Evolutionary conservation across 2,113 vertebrate genomes (phyloP).

Genomic region (Nematolebias whitei): DNA sequence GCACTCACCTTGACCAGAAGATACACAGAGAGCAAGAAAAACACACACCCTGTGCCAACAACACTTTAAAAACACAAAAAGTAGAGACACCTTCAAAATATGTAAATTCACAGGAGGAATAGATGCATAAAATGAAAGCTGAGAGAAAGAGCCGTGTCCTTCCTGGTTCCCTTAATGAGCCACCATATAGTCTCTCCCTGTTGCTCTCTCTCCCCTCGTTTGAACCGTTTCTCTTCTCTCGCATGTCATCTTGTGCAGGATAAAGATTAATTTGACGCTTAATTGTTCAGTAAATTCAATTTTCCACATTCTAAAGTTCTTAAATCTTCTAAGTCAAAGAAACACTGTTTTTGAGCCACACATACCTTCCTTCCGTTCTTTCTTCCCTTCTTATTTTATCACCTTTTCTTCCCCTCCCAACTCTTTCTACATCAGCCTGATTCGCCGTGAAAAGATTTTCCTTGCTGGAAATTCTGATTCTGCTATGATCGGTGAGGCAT

Average conservation of each 20-base stretch:
- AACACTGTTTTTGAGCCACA: conserved; percentile 90
- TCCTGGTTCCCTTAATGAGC: conserved; percentile 93
- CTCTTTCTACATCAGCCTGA: conserved; percentile 93
- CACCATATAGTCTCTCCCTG: conserved; percentile 87
- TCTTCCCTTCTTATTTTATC: conserved; percentile 17
- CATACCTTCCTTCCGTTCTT: conserved; percentile 79
- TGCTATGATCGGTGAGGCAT: conserved; percentile 99
- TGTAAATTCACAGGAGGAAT: conserved; percentile 43
- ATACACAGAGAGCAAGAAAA: conserved; percentile 27
- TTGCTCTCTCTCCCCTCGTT: conserved; percentile 62
- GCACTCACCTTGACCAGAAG: conserved; percentile 50
- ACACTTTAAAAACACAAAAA: conserved; percentile 16
- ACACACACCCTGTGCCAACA: conserved; percentile 47
- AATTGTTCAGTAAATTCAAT: conserved; percentile 99
- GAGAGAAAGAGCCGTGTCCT: conserved; percentile 60
- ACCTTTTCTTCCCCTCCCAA: conserved; percentile 31
- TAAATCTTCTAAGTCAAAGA: conserved; percentile 91
- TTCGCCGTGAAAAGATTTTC: conserved; percentile 99
- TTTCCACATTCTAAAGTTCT: conserved; percentile 98
- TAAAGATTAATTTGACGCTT: conserved; percentile 97
- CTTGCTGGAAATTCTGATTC: conserved; percentile 99
- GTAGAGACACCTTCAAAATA: conserved; percentile 31
- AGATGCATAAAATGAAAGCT: conserved; percentile 53
- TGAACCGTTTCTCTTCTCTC: conserved; percentile 67
- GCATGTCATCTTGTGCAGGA: conserved; percentile 75